Evolutionary conservation across 2,888 invertebrate genomes (phyloP), one percentile per base, ranked within the genome.

Genomic region (Epirrhoe alternata): DNA sequence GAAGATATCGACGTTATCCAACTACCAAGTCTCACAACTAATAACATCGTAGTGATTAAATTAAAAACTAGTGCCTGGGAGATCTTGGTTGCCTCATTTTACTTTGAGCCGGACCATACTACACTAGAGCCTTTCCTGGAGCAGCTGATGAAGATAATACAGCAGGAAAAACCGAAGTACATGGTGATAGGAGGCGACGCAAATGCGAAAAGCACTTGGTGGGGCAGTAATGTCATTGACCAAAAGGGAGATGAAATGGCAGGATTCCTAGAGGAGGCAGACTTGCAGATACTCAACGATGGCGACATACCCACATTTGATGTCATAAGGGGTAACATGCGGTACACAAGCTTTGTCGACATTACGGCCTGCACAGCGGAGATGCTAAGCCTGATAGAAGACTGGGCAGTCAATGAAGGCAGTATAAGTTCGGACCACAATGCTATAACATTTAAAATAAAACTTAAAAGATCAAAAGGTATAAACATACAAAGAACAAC

Each of bases 21-120:
- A 5, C 14, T 31, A n/a, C 14, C n/a, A 7, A 10, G 53, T n/a
- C 16, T 31, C 35, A 14, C 49, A 17, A 38, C 57, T 31, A 17
- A 24, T n/a, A 42, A 47, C 47, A 45, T 24, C 57, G 31, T 53
- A 0, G 71, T 68, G 24, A 54, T 68, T 2, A 45, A 16, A 7
- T 51, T 75, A 10, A 30, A 30, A 24, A 73, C 70, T n/a, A 49
- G 51, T 5, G 63, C 64, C 6, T 68, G 71, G 69, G 47, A 65
- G 7, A 63, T 76, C 0, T 6, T 38, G 0, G 31, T 72, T 0
- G 56, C 68, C 2, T 76, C 74, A 0, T 42, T 66, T 6, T 76
- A 76, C 65, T 68, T 72, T 7, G 72, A 74, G 47, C 33, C 50
- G 1, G 49, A 14, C 14, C 58, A 8, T 0, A 5, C 57, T 2